Evolutionary conservation across 1,140 invertebrate genomes (phyloP).

Genomic region (Zaprionus ghesquierei): DNA sequence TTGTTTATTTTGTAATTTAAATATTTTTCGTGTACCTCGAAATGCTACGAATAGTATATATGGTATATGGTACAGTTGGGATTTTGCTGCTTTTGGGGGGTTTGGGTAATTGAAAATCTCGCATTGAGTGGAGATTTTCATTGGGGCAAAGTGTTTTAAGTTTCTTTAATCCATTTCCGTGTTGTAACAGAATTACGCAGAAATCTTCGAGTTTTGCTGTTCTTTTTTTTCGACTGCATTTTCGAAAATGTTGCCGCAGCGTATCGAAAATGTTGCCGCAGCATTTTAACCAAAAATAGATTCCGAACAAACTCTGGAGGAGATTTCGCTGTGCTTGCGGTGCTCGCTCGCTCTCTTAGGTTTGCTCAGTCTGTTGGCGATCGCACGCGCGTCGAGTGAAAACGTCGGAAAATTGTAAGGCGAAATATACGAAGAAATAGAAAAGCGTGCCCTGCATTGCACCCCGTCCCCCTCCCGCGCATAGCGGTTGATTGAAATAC

Average conservation of each 20-base stretch:
- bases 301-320: constrained; percentile 28
- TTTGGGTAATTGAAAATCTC: constrained; percentile 71
- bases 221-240: constrained; percentile 28
- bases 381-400: constrained; percentile 51
- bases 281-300: constrained; percentile 71
- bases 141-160: constrained; percentile 7
- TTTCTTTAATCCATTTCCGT: constrained; percentile 14
- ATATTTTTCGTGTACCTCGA: constrained; percentile 43
- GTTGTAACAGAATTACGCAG: background rate
- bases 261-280: constrained; percentile 63
- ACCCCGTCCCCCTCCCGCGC: background rate
- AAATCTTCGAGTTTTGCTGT: background rate
- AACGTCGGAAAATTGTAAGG: constrained; percentile 11
- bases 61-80: background rate
- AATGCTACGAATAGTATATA: background rate
- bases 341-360: background rate
- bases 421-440: constrained; percentile 41
- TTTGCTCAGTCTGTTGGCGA: constrained; percentile 54
- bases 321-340: constrained; percentile 2
- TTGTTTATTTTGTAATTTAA: constrained; percentile 81
- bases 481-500: constrained; percentile 47
- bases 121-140: constrained; percentile 2
- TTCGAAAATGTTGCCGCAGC: constrained; percentile 57
- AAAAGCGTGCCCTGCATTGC: constrained; percentile 63
- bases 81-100: constrained; percentile 20